phyloP scores from a whole-genome alignment of 1,140 invertebrate species.

The Brachionus rotundiformis region DNA sequence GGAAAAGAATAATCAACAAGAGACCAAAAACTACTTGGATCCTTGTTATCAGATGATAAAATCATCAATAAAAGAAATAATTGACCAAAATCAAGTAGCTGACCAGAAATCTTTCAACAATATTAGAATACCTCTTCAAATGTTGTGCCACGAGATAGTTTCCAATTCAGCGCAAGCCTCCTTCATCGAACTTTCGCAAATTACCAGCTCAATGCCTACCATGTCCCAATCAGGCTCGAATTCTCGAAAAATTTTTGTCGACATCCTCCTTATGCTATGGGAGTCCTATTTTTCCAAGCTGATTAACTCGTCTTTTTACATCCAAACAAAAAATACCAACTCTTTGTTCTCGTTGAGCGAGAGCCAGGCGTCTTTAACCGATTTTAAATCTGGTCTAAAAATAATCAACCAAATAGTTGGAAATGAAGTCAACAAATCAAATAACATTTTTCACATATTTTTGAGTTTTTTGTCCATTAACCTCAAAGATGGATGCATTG shows the following conservation, averaged over 20 bases:
- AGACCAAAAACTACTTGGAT: neutral
- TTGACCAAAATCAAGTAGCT: neutral
- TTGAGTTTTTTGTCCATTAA: constrained; percentile 32
- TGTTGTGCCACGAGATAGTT: neutral
- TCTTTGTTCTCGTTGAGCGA: neutral
- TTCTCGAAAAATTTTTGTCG: neutral
- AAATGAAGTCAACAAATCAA: neutral
- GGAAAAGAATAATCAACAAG: neutral
- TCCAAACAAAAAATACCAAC: neutral
- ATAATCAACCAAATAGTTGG: neutral
- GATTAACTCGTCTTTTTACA: constrained; percentile 29
- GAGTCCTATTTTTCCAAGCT: constrained; percentile 30
- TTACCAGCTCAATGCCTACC: neutral
- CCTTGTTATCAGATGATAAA: constrained; percentile 33
- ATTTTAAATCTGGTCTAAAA: neutral
- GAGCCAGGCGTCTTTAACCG: neutral
- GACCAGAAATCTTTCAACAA: neutral
- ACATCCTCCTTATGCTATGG: constrained; percentile 22
- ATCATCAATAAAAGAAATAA: constrained; percentile 4
- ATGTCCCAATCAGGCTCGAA: neutral
- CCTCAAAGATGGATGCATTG: neutral
- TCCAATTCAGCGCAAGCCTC: neutral
- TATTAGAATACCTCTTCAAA: neutral
- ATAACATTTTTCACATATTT: constrained; percentile 23
- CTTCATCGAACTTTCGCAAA: neutral